A percentile compares a stretch with the other conserved stretches of the same genome.
phyloP scores from a whole-genome alignment of 2,888 invertebrate genomes.

The Ormyrus rosae region DNA sequence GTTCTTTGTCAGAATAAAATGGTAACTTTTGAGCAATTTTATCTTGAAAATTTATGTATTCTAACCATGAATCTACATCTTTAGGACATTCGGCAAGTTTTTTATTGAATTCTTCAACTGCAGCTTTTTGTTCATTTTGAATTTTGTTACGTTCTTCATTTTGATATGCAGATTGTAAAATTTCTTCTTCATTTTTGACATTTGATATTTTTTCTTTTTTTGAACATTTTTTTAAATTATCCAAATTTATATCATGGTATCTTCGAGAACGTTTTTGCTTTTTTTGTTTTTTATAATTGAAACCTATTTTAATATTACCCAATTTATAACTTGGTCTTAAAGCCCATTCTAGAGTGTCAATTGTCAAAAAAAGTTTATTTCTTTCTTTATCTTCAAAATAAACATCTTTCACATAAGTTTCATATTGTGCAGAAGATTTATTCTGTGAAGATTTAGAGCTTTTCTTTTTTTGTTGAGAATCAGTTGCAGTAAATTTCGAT shows the following conservation, averaged over 20 bases:
- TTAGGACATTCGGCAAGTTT: constrained; percentile 77
- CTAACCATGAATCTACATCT: constrained; percentile 79
- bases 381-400: constrained; percentile 80
- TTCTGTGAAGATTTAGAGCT: neutral
- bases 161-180: constrained; percentile 51
- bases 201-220: constrained; percentile 63
- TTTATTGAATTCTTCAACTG: constrained; percentile 78
- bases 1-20: constrained; percentile 57
- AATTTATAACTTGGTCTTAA: constrained; percentile 79
- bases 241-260: constrained; percentile 64
- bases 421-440: constrained; percentile 52
- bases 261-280: constrained; percentile 60
- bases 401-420: constrained; percentile 68
- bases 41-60: constrained; percentile 80
- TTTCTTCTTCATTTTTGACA: constrained; percentile 59
- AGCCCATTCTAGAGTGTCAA: constrained; percentile 81
- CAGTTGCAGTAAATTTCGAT: neutral
- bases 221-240: constrained; percentile 60
- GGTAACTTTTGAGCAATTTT: constrained; percentile 76
- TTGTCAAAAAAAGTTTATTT: constrained; percentile 79
- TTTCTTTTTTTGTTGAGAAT: neutral
- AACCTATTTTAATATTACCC: constrained; percentile 61
- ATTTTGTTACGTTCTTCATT: constrained; percentile 68
- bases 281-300: constrained; percentile 56
- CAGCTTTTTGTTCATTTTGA: constrained; percentile 76